Conservation (phyloP, 2,797 vertebrate genomes). For the Coranthus polyacanthus region DNA sequence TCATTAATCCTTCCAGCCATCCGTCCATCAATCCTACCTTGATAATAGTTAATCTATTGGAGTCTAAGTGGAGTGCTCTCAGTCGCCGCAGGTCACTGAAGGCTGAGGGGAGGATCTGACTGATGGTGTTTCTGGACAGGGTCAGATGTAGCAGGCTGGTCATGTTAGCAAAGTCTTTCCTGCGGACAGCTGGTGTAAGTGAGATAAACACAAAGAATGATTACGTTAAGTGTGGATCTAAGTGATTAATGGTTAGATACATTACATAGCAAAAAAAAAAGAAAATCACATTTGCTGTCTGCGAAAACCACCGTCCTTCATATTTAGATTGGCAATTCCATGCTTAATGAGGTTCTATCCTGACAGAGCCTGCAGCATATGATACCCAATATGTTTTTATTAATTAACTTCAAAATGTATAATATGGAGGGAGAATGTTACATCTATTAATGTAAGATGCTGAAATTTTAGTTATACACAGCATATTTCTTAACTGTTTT, state of each 20-base stretch:
- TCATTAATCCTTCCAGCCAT: slow-evolving; percentile 4
- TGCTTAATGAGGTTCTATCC: neutral
- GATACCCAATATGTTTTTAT: slow-evolving; percentile 11
- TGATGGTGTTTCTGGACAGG: slow-evolving; percentile 91
- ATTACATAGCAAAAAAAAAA: neutral
- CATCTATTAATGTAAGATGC: neutral
- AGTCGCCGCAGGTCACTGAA: slow-evolving; percentile 91
- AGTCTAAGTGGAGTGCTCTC: slow-evolving; percentile 90
- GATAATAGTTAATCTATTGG: slow-evolving; percentile 89
- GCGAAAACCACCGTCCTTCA: neutral
- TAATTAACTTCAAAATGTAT: neutral
- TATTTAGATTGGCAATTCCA: neutral
- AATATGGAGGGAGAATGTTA: neutral
- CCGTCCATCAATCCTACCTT: slow-evolving; percentile 59
- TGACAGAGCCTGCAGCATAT: neutral
- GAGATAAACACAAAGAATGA: slow-evolving; percentile 24
- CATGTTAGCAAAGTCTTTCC: slow-evolving; percentile 92
- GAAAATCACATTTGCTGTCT: neutral
- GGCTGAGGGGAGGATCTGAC: slow-evolving; percentile 90
- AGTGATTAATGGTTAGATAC: neutral
- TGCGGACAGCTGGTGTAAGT: slow-evolving; percentile 79
- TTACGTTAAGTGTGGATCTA: neutral
- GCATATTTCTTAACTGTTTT: slow-evolving; percentile 1
- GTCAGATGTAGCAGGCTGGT: slow-evolving; percentile 91
- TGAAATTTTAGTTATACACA: neutral